Percentiles rank a stretch among this genome's conserved stretches.
Conservation (phyloP, 2,113 vertebrate genomes). For the Sinocyclocheilus anophthalmus region DNA sequence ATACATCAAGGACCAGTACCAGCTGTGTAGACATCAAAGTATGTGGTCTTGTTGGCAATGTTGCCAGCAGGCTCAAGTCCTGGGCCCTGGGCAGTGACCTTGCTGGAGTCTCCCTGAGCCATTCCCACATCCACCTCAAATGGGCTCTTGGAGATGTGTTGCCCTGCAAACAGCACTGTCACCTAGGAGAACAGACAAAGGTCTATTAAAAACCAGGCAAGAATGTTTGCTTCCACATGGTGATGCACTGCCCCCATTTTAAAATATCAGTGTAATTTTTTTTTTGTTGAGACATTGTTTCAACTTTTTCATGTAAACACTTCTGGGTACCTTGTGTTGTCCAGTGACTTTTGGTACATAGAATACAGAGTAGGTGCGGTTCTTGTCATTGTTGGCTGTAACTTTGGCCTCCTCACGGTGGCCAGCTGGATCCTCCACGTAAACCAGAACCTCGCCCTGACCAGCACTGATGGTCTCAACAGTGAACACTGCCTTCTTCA, state of each 20-base stretch:
- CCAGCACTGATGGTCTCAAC: constrained; percentile 93
- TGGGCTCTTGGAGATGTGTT: constrained; percentile 91
- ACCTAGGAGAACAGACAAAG: constrained; percentile 71
- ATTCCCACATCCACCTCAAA: constrained; percentile 91
- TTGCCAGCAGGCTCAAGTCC: constrained; percentile 86
- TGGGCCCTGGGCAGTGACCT: constrained; percentile 89
- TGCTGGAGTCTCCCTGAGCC: constrained; percentile 89
- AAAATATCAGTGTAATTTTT: background rate
- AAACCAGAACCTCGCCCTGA: constrained; percentile 89
- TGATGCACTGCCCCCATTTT: background rate
- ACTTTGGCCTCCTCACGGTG: constrained; percentile 92
- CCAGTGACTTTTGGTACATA: constrained; percentile 89
- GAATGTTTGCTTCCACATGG: background rate
- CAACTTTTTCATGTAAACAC: background rate
- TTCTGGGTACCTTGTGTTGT: constrained; percentile 82
- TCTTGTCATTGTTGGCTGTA: constrained; percentile 90
- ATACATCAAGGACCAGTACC: constrained; percentile 68
- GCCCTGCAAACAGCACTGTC: constrained; percentile 90
- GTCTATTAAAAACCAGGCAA: background rate
- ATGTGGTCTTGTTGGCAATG: constrained; percentile 88
- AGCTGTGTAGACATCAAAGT: constrained; percentile 92
- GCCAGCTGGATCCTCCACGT: constrained; percentile 90
- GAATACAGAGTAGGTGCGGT: constrained; percentile 87
- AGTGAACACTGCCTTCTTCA: constrained; percentile 87
- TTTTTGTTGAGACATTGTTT: background rate